Base-by-base conservation (phyloP, 2,797 vertebrate genomes). In the Loriculus beryllinus region DNA sequence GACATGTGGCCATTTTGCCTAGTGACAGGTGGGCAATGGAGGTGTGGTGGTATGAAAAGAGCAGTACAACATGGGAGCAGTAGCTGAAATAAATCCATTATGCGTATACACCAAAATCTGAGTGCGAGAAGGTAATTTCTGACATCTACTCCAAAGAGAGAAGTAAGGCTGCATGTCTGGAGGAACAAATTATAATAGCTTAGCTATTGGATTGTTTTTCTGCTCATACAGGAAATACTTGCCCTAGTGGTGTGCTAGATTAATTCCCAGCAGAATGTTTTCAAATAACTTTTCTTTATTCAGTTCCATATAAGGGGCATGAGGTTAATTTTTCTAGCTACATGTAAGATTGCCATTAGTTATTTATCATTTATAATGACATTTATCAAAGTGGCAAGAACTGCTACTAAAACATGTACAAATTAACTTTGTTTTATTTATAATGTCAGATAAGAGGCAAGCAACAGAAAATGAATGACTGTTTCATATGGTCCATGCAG, bases 391-490 rank as follows among this genome's bases (percentile, higher is more conserved):
- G 45, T 77, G 57, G 33, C 1, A 19, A 88, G 52, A 90, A 70
- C 43, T 0, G 2, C 28, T 19, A 77, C 51, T 86, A 74, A 93
- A 81, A 68, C 42, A 54, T 65, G 37, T 69, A 56, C 31, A 79
- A 86, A 92, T 82, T 90, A 59, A 82, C 42, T 94, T 91, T 29
- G 22, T 52, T 85, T 74, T 89, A 80, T 91, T 92, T 95, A 35
- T 77, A 80, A 64, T 52, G 42, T 75, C 68, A 88, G 57, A 85
- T 74, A 88, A 93, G 40, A 86, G 29, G 43, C 43, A 82, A 85
- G 47, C 7, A 86, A 88, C 45, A 57, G 64, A 78, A 86, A 75
- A 65, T 6, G 3, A 77, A 59, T 12, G 2, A 52, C 22, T n/a
- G 2, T 51, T 81, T 93, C 56, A 62, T 49, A 23, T 14, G 23